Evolutionary conservation across 1,140 invertebrate genomes (phyloP).

Genomic region (Phortica variegata): DNA sequence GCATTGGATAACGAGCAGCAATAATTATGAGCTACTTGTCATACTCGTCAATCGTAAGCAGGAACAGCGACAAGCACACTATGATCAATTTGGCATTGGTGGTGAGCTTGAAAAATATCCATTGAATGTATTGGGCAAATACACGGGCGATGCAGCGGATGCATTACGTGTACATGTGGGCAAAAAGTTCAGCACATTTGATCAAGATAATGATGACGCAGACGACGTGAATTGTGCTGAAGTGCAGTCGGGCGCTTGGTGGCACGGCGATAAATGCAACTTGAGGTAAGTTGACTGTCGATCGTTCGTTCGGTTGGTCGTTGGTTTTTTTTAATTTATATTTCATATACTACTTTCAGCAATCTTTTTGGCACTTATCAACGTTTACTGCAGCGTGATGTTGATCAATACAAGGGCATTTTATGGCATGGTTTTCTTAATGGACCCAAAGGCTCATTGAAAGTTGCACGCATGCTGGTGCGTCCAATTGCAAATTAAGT

Average conservation of each 20-base stretch:
- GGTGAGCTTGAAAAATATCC: constrained; percentile 33
- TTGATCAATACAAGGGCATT: constrained; percentile 33
- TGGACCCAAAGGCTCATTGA: constrained; percentile 39
- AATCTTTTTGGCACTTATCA: constrained; percentile 41
- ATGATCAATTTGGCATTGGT: constrained; percentile 39
- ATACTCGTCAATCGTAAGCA: constrained; percentile 33
- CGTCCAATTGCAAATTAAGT: constrained; percentile 21
- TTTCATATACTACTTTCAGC: constrained; percentile 1
- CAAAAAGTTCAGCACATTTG: constrained; percentile 41
- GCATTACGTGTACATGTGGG: constrained; percentile 29
- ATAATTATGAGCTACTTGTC: constrained; percentile 34
- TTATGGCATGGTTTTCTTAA: constrained; percentile 37
- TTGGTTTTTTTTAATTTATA: not conserved
- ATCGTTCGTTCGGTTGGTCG: not conserved
- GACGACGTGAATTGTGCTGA: constrained; percentile 31
- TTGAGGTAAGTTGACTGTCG: constrained; percentile 20
- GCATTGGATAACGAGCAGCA: constrained; percentile 29
- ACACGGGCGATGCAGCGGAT: constrained; percentile 34
- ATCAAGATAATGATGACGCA: constrained; percentile 31
- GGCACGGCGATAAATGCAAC: constrained; percentile 32
- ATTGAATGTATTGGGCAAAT: constrained; percentile 30
- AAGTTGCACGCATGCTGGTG: constrained; percentile 28
- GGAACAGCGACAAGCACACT: constrained; percentile 29
- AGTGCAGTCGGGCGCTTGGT: constrained; percentile 34
- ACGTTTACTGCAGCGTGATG: constrained; percentile 25